Percentiles rank a stretch among this genome's conserved stretches.
Conservation (phyloP, 2,113 vertebrate genomes). For the Coptodon rendalli region DNA sequence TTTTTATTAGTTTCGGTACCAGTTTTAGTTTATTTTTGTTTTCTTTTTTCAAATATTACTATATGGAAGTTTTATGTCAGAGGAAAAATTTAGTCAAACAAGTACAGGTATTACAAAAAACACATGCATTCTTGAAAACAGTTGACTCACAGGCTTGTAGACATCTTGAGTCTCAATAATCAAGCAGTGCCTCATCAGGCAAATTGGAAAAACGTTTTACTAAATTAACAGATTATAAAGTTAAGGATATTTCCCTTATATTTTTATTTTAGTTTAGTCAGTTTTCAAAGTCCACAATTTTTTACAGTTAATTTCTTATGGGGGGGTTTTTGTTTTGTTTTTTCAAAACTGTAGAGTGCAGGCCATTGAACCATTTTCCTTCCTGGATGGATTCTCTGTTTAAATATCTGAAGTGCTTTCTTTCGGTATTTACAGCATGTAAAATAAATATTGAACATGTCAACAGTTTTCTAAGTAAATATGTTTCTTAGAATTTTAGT, state of each 20-base stretch:
- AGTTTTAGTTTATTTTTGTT: not conserved
- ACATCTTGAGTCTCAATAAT: not conserved
- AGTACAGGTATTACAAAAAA: not conserved
- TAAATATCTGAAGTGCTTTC: not conserved
- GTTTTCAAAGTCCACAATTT: not conserved
- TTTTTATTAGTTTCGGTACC: not conserved
- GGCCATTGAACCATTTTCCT: not conserved
- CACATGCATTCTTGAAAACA: not conserved
- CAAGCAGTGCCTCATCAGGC: not conserved
- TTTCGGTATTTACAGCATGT: not conserved
- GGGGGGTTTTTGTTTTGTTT: not conserved
- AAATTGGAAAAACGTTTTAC: not conserved
- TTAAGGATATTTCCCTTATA: not conserved
- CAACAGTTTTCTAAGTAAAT: not conserved
- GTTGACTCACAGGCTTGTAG: not conserved
- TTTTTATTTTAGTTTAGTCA: not conserved
- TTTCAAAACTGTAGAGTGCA: not conserved
- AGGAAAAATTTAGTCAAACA: not conserved
- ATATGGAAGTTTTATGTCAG: not conserved
- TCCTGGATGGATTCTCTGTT: not conserved
- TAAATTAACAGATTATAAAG: not conserved
- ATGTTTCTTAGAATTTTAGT: not conserved
- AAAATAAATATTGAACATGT: not conserved
- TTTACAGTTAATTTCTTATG: not conserved
- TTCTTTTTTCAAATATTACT: not conserved